These are phyloP conservation scores for Speoplatyrhinus poulsoni DNA, from an alignment of 2,113 vertebrate species.

Conservation along the genomic window DNA sequence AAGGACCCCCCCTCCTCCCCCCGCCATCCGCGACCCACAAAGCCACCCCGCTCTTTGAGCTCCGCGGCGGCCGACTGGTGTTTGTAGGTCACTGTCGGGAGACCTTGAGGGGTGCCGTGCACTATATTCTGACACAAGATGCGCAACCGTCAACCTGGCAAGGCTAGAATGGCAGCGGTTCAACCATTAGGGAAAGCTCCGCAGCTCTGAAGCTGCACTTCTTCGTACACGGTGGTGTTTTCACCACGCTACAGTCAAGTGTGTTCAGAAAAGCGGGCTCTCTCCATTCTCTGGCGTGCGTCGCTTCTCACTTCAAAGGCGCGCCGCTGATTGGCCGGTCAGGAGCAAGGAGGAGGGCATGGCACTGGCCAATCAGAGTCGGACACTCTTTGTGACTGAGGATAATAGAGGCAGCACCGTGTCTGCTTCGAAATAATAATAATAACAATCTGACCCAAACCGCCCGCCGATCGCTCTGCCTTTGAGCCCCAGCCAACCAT, in stretches of 20 bases:
- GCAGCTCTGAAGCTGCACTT: too few relatives aligned
- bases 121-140: too few relatives aligned
- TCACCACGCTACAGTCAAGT: too few relatives aligned
- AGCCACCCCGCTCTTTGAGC: background rate
- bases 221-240: too few relatives aligned
- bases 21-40: background rate
- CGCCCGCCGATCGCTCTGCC: slow-evolving; percentile 33
- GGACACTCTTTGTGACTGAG: slow-evolving; percentile 55
- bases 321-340: slow-evolving; percentile 7
- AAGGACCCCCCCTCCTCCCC: background rate
- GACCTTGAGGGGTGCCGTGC: too few relatives aligned
- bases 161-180: too few relatives aligned
- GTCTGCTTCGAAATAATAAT: slow-evolving; percentile 70
- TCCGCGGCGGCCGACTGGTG: background rate
- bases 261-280: too few relatives aligned
- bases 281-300: too few relatives aligned
- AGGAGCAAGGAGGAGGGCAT: slow-evolving; percentile 7
- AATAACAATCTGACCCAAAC: slow-evolving; percentile 71
- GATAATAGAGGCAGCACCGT: slow-evolving; percentile 57
- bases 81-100: too few relatives aligned
- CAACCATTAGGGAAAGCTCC: too few relatives aligned
- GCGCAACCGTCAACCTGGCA: too few relatives aligned
- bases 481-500: slow-evolving; percentile 74
- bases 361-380: slow-evolving; percentile 41
- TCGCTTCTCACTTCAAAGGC: background rate